Percentiles rank a stretch among this genome's conserved stretches.
Evolutionary conservation across 1,140 invertebrate species (phyloP).

Genomic region (Drosophila ficusphila): DNA sequence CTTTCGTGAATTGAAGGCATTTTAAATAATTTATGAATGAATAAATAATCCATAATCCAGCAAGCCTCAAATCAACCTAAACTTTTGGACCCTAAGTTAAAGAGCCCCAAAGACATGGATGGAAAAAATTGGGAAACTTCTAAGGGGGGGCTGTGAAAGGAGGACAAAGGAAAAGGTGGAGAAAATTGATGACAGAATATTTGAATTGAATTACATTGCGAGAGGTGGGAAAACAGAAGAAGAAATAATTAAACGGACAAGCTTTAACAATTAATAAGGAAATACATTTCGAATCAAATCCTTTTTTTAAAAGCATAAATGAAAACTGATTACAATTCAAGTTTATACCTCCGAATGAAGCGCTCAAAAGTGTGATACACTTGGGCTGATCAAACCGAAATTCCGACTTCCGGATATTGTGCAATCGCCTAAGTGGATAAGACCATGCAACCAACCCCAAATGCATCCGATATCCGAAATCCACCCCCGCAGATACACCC

Average conservation of each 20-base stretch:
- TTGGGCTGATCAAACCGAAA: neutral
- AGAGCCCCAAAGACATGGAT: neutral
- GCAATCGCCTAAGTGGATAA: slow-evolving; percentile 7
- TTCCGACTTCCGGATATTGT: neutral
- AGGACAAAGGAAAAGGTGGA: neutral
- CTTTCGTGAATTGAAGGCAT: slow-evolving; percentile 32
- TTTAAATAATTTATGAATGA: slow-evolving; percentile 71
- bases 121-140: slow-evolving; percentile 12
- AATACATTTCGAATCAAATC: neutral
- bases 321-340: too few relatives aligned
- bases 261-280: neutral
- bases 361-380: neutral
- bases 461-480: neutral
- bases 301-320: neutral
- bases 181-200: slow-evolving; percentile 1
- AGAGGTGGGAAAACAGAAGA: neutral
- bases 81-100: slow-evolving; percentile 29
- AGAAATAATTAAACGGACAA: neutral
- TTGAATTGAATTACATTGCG: slow-evolving; percentile 1
- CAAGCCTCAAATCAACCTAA: slow-evolving; percentile 47
- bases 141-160: neutral
- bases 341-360: too few relatives aligned
- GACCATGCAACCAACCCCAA: slow-evolving; percentile 1
- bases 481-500: neutral
- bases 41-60: slow-evolving; percentile 52